phyloP scores from a whole-genome alignment of 2,113 vertebrate genomes.

The Hippocampus mohnikei region DNA sequence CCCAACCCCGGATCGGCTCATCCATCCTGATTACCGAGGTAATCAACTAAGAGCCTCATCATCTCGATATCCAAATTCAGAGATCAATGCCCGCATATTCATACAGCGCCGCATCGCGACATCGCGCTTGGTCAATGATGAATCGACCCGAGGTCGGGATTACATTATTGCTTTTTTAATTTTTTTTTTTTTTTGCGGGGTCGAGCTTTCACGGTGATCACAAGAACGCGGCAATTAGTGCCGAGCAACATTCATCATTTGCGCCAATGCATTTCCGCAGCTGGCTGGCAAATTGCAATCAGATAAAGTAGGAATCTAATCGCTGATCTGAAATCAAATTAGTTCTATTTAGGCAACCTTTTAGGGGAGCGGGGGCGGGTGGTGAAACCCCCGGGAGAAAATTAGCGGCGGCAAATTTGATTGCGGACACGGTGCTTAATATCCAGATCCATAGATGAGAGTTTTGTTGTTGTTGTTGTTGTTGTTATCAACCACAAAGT shows the following conservation, averaged over 20 bases:
- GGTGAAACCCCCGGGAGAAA: constrained; percentile 76
- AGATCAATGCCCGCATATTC: constrained; percentile 69
- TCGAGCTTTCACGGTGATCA: constrained; percentile 40
- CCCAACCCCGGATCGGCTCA: constrained; percentile 46
- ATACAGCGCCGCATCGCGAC: constrained; percentile 40
- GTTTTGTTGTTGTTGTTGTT: constrained; percentile 80
- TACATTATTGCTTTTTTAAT: constrained; percentile 16
- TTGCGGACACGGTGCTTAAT: constrained; percentile 75
- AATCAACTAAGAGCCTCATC: constrained; percentile 72
- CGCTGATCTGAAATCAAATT: constrained; percentile 73
- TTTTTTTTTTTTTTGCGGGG: constrained; percentile 25
- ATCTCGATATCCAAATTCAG: constrained; percentile 66
- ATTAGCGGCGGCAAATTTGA: constrained; percentile 87
- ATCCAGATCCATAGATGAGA: constrained; percentile 71
- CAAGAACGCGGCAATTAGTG: constrained; percentile 57
- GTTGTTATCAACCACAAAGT: constrained; percentile 47
- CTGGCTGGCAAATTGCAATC: constrained; percentile 73
- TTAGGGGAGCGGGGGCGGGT: constrained; percentile 36
- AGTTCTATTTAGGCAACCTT: constrained; percentile 72
- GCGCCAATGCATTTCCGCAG: constrained; percentile 65
- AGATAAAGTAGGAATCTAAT: constrained; percentile 70
- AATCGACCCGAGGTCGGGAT: constrained; percentile 40
- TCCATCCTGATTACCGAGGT: constrained; percentile 68
- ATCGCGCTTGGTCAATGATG: constrained; percentile 5
- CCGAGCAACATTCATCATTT: constrained; percentile 63